Evolutionary conservation across 2,113 vertebrate genomes (phyloP).

Genomic region (Myiagra hebetior): DNA sequence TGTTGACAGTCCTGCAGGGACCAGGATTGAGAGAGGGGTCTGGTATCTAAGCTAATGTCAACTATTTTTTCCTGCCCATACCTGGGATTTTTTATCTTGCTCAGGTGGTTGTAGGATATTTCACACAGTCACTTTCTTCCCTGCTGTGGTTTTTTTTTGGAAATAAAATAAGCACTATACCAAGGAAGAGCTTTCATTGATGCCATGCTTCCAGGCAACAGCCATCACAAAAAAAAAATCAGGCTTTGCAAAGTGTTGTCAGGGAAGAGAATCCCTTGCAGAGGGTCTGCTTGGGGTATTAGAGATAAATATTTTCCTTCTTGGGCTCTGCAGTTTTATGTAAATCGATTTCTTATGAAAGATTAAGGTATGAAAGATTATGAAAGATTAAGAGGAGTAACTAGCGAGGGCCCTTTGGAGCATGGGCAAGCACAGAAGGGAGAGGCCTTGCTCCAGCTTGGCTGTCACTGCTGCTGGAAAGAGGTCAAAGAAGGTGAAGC

Average conservation of each 20-base stretch:
- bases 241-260: neutral
- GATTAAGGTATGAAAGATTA: neutral
- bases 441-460: neutral
- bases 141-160: neutral
- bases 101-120: neutral
- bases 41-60: neutral
- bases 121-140: neutral
- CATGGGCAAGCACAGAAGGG: fast-evolving
- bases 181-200: neutral
- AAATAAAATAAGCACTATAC: neutral
- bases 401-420: fast-evolving
- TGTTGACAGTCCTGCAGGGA: neutral
- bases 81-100: neutral
- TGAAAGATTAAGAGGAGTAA: neutral
- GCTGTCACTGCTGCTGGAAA: neutral
- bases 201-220: neutral
- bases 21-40: neutral
- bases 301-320: neutral
- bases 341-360: neutral
- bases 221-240: neutral
- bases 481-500: neutral
- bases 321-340: neutral
- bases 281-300: neutral
- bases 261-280: neutral
- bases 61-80: neutral